phyloP scores from a whole-genome alignment of 2,113 vertebrate species.

The Craseonycteris thonglongyai region DNA sequence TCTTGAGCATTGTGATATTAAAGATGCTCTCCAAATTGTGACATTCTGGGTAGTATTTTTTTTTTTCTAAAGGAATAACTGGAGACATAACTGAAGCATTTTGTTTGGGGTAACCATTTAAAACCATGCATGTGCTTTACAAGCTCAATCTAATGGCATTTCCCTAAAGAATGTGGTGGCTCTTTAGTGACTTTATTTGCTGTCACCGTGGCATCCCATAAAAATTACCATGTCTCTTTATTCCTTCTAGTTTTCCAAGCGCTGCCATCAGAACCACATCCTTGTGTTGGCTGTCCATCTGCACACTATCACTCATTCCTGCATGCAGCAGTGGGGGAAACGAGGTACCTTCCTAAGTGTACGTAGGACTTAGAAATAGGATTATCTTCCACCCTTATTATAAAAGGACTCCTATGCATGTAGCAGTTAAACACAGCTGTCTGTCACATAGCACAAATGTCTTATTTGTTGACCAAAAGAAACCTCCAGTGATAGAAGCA shows the following conservation, averaged over 20 bases:
- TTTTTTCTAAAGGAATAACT: not conserved
- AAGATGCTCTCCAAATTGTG: not conserved
- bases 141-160: conserved; percentile 25
- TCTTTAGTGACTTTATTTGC: conserved; percentile 40
- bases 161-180: conserved; percentile 1
- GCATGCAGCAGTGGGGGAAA: not conserved
- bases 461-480: conserved; percentile 26
- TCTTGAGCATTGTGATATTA: not conserved
- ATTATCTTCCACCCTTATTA: not conserved
- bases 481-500: conserved; percentile 26
- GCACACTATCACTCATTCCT: not conserved
- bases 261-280: not conserved
- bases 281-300: not conserved
- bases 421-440: conserved; percentile 38
- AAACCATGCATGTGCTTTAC: not conserved
- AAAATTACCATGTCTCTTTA: conserved; percentile 37
- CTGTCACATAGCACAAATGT: not conserved
- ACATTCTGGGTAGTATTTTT: not conserved
- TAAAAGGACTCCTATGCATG: conserved; percentile 13
- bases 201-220: conserved; percentile 44
- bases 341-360: not conserved
- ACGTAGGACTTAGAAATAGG: not conserved
- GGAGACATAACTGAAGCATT: not conserved
- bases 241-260: conserved; percentile 36
- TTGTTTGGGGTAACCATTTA: not conserved